phyloP scores from a whole-genome alignment of 2,797 vertebrate genomes.

The Brotula barbata region DNA sequence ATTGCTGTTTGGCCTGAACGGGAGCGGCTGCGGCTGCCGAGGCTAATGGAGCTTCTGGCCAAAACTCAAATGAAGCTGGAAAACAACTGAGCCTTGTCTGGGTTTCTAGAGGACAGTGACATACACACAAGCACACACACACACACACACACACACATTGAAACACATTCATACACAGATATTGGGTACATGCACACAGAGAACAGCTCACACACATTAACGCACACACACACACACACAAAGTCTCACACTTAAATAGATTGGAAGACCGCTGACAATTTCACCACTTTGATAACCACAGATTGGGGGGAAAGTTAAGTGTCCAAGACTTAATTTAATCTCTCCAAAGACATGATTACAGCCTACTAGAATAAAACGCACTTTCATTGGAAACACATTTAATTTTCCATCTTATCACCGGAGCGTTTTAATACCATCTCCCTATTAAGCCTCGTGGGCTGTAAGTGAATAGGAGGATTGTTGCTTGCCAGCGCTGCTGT shows the following conservation, averaged over 20 bases:
- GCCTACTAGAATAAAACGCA: slow-evolving; percentile 20
- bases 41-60: slow-evolving; percentile 22
- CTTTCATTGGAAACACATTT: slow-evolving; percentile 43
- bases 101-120: slow-evolving; percentile 6
- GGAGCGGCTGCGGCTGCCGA: slow-evolving; percentile 14
- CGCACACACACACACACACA: not conserved
- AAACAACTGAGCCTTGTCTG: slow-evolving; percentile 49
- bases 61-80: slow-evolving; percentile 46
- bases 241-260: slow-evolving; percentile 27
- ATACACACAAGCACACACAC: not conserved
- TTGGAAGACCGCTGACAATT: slow-evolving; percentile 35
- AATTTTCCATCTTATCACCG: slow-evolving; percentile 56
- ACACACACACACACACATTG: not conserved
- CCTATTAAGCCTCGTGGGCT: slow-evolving; percentile 24
- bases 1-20: slow-evolving; percentile 15
- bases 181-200: not conserved
- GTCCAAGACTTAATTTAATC: slow-evolving; percentile 52
- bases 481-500: slow-evolving; percentile 10
- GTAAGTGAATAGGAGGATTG: slow-evolving; percentile 23
- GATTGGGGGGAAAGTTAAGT: slow-evolving; percentile 40
- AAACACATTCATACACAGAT: not conserved
- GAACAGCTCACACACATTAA: not conserved
- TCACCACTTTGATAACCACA: slow-evolving; percentile 51
- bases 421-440: slow-evolving; percentile 37
- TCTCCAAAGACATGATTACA: slow-evolving; percentile 49